Conservation (phyloP, 2,797 vertebrate genomes). For the Paguma larvata region DNA sequence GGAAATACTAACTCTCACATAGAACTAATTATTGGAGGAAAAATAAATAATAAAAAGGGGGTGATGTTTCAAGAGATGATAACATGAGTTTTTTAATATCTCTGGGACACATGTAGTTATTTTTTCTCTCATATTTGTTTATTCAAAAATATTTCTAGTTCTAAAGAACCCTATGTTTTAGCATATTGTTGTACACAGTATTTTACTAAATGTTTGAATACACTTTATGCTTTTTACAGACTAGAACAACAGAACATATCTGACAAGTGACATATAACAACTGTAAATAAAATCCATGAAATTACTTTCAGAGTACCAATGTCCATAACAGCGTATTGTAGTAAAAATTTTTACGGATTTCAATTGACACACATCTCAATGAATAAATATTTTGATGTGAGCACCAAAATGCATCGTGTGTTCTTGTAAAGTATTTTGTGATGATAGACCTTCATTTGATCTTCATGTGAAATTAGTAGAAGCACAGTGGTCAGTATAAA, state of each 20-base stretch:
- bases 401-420: not conserved
- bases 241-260: not conserved
- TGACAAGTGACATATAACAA: not conserved
- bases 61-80: not conserved
- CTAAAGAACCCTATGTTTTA: not conserved
- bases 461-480: not conserved
- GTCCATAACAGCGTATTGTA: not conserved
- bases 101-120: not conserved
- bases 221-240: not conserved
- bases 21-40: not conserved
- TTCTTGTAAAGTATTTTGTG: not conserved
- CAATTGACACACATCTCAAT: not conserved
- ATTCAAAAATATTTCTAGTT: not conserved
- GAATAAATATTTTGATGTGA: not conserved
- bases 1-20: not conserved
- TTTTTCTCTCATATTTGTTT: not conserved
- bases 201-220: not conserved
- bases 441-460: not conserved
- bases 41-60: not conserved
- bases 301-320: slow-evolving; percentile 12
- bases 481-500: not conserved
- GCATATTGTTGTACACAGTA: not conserved
- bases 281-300: not conserved
- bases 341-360: not conserved
- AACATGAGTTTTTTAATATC: not conserved